phyloP scores from a whole-genome alignment of 2,113 vertebrate species.

The Crotalus horridus region DNA sequence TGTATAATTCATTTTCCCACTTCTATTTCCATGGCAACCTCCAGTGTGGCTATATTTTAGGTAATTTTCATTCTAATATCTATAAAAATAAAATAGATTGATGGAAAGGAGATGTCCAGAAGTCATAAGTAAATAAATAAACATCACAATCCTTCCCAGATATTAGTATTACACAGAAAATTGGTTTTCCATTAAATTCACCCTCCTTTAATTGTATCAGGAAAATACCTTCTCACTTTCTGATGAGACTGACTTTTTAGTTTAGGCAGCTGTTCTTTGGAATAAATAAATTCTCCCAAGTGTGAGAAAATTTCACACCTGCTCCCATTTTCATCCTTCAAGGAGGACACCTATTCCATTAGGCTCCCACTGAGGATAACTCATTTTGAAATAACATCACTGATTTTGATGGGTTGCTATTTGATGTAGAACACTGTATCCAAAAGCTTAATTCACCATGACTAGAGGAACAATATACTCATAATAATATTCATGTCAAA shows the following conservation, averaged over 20 bases:
- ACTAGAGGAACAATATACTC: neutral
- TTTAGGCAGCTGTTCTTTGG: conserved; percentile 3
- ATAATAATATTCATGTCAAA: neutral
- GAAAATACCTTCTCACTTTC: conserved; percentile 15
- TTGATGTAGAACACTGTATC: neutral
- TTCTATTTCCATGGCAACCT: conserved; percentile 22
- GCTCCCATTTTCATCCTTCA: neutral
- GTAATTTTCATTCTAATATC: conserved; percentile 16
- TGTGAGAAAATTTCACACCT: neutral
- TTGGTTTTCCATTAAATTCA: conserved; percentile 3
- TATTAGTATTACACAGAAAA: neutral
- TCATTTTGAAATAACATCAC: neutral
- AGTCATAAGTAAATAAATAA: neutral
- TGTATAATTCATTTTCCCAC: conserved; percentile 27
- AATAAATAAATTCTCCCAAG: conserved; percentile 2
- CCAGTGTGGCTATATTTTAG: conserved; percentile 18
- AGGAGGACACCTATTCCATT: neutral
- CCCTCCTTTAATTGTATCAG: neutral
- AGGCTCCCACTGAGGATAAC: neutral
- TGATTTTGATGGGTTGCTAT: neutral
- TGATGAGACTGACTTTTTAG: neutral
- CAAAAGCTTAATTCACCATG: neutral
- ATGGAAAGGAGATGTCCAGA: conserved; percentile 6
- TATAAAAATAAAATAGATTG: neutral
- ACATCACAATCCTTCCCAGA: neutral